Base-by-base conservation (phyloP, 2,797 vertebrate genomes). In the Ctenosaura bakeri region DNA sequence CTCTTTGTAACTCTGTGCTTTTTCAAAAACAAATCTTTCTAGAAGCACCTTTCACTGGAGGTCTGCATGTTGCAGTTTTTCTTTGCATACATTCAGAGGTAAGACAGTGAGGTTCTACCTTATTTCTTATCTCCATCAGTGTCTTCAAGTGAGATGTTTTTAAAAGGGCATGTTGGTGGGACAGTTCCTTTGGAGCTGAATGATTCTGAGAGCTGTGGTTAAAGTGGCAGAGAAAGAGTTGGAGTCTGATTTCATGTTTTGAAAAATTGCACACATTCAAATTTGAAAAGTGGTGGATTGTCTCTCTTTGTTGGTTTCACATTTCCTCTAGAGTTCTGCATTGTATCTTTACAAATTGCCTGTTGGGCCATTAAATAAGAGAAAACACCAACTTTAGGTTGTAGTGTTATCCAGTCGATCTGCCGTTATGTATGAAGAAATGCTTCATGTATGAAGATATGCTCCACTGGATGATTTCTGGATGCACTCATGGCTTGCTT, bases 31-130 rank as follows among this genome's bases (percentile, higher is more conserved):
- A 71, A 85, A 18, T 95, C 71, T 96, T 96, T 96, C 88, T 94
- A 99, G 99, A 99, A 99, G 95, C 98, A 99, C 94, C 98, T 99
- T 90, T 99, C 99, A 62, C 95, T 99, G 96, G 99, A 99, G 97
- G 99, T 99, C 95, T 99, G 99, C 96, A 99, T 99, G 99, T 97
- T 99, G 96, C 99, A 99, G 96, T 99, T 99, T 97, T 99, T 99
- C 97, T 99, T 98, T 95, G 98, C 99, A 76, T 99, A 99, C 90
- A 98, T 99, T 90, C 99, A 99, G 97, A 98, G 99, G 99, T 99
- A 97, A 98, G 98, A 92, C 74, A 92, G 81, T 32, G 80, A 92
- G 6, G 3, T 69, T 88, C 38, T 71, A 20, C 10, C 62, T 86
- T 4, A 20, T 35, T 87, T 69, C 13, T 77, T 46, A 10, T 62